Conservation (phyloP, 2,797 vertebrate genomes). For the Phrynocephalus vlangalii region DNA sequence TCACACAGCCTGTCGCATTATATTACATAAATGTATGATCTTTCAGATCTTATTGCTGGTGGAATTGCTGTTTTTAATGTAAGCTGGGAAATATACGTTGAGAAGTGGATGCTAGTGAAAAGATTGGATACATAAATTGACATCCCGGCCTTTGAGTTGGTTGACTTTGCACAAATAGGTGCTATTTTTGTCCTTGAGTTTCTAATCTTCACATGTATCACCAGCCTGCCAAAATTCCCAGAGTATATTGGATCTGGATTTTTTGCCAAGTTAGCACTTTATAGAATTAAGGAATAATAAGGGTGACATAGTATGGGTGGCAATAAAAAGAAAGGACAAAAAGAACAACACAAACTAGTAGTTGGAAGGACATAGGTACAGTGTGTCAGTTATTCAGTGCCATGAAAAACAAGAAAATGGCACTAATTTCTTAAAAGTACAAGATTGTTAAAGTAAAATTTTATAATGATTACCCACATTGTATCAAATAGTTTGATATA, state of each 20-base stretch:
- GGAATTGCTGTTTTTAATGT: background rate
- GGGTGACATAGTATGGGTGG: conserved; percentile 48
- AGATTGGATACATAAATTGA: background rate
- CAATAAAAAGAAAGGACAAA: conserved; percentile 57
- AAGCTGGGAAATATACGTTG: background rate
- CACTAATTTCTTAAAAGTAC: background rate
- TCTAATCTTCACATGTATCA: conserved; percentile 36
- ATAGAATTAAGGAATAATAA: conserved; percentile 56
- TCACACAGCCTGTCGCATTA: background rate
- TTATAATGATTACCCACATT: background rate
- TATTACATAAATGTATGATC: background rate
- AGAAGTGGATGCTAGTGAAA: background rate
- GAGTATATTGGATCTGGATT: conserved; percentile 35
- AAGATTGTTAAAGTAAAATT: background rate
- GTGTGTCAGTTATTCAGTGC: conserved; percentile 32
- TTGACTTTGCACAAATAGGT: conserved; percentile 41
- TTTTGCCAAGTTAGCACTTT: conserved; percentile 46
- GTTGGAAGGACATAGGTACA: background rate
- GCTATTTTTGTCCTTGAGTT: conserved; percentile 47
- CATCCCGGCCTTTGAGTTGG: background rate
- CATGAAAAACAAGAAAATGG: conserved; percentile 45
- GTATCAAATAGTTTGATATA: background rate
- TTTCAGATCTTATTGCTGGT: background rate
- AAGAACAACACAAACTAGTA: conserved; percentile 56
- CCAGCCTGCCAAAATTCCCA: conserved; percentile 60